phyloP scores from a whole-genome alignment of 2,888 invertebrate genomes.

The Criorhina ranunculi region DNA sequence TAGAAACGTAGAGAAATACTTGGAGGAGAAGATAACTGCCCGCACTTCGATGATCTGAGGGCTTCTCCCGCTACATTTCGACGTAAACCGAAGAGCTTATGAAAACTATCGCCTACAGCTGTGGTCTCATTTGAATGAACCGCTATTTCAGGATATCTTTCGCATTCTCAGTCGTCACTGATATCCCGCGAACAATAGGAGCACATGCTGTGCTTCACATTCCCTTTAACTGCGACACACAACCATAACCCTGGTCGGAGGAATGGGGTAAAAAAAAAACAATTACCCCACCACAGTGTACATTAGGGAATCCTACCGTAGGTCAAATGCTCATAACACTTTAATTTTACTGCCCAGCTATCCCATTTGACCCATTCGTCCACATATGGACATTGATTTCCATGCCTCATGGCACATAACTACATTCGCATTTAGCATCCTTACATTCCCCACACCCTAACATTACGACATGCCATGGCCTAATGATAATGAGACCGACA shows the following conservation, averaged over 20 bases:
- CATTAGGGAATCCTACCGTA: conserved; percentile 53
- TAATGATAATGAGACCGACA: conserved; percentile 74
- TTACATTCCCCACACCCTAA: no score
- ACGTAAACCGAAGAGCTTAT: no score
- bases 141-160: not conserved
- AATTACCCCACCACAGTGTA: conserved; percentile 18
- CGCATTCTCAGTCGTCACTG: conserved; percentile 14
- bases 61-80: no score
- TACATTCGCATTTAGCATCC: conserved; percentile 42
- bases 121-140: no score
- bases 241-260: not conserved
- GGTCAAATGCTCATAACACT: conserved; percentile 59
- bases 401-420: conserved; percentile 65
- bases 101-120: no score
- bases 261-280: not conserved
- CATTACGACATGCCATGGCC: conserved; percentile 37
- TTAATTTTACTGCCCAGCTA: conserved; percentile 37
- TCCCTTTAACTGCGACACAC: conserved; percentile 13
- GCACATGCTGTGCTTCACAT: conserved; percentile 5
- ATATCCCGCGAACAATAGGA: not conserved
- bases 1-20: no score
- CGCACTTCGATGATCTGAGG: no score
- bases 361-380: conserved; percentile 65
- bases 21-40: no score
- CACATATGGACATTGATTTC: conserved; percentile 68